A percentile compares a stretch with the other conserved stretches of the same genome.
Conservation (phyloP, 2,797 vertebrate species). For the Salmo trutta region DNA sequence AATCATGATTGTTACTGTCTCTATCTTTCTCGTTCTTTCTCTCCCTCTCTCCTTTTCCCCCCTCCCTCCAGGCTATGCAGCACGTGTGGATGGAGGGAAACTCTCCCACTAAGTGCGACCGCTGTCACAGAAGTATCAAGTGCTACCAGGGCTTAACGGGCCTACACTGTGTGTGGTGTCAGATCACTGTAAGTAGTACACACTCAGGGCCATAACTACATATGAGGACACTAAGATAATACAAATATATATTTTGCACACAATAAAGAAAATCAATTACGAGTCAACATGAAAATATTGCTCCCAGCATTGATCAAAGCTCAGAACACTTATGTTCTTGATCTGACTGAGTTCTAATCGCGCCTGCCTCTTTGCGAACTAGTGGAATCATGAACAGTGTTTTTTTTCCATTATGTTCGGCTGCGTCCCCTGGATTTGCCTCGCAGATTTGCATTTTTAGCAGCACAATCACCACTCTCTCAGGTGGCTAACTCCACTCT, state of each 20-base stretch:
- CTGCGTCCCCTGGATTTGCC: no score
- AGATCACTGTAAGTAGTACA: conserved; percentile 85
- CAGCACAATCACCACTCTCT: no score
- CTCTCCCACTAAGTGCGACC: conserved; percentile 88
- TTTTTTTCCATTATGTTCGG: no score
- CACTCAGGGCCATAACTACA: background rate
- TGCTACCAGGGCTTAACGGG: conserved; percentile 93
- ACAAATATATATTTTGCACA: background rate
- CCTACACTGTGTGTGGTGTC: conserved; percentile 95
- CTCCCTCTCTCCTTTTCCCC: background rate
- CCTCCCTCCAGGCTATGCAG: conserved; percentile 84
- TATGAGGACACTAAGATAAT: background rate
- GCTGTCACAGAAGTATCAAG: conserved; percentile 94
- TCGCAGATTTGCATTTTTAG: no score
- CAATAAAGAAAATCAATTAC: background rate
- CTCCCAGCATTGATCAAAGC: no score
- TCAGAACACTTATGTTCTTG: no score
- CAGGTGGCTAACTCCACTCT: no score
- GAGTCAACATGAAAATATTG: no score
- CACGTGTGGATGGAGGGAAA: conserved; percentile 96
- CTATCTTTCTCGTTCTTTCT: background rate
- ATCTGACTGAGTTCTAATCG: no score
- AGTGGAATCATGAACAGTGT: no score
- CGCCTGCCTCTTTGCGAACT: no score
- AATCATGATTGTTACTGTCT: background rate